phyloP scores from a whole-genome alignment of 2,113 vertebrate genomes.

The Lanius collurio region DNA sequence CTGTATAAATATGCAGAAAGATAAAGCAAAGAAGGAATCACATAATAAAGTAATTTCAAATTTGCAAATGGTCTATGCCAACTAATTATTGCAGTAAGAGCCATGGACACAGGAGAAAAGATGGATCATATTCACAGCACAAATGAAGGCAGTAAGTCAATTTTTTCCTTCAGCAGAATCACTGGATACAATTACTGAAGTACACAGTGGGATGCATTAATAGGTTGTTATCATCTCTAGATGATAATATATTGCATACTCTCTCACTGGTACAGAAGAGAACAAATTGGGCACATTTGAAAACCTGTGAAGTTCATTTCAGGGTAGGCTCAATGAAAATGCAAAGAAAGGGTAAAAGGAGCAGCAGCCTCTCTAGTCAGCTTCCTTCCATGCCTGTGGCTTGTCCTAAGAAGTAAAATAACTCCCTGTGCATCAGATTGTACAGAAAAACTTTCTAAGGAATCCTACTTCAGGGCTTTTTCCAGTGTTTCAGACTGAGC shows the following conservation, averaged over 20 bases:
- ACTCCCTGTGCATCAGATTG: background rate
- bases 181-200: background rate
- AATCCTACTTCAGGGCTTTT: background rate
- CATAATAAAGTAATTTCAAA: background rate
- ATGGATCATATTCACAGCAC: background rate
- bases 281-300: background rate
- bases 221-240: background rate
- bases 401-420: background rate
- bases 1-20: background rate
- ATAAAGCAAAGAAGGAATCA: background rate
- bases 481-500: background rate
- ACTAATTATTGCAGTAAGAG: background rate
- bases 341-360: background rate
- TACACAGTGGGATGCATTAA: background rate
- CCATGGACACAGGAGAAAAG: background rate
- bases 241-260: background rate
- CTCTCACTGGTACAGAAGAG: background rate
- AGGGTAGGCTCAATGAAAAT: background rate
- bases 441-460: background rate
- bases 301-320: background rate
- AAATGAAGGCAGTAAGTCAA: background rate
- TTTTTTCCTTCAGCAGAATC: background rate
- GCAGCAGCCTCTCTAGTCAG: background rate
- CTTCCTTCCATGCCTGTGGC: background rate
- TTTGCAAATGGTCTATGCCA: background rate